Conservation (phyloP, 2,888 invertebrate genomes). For the Athrips mouffetella region DNA sequence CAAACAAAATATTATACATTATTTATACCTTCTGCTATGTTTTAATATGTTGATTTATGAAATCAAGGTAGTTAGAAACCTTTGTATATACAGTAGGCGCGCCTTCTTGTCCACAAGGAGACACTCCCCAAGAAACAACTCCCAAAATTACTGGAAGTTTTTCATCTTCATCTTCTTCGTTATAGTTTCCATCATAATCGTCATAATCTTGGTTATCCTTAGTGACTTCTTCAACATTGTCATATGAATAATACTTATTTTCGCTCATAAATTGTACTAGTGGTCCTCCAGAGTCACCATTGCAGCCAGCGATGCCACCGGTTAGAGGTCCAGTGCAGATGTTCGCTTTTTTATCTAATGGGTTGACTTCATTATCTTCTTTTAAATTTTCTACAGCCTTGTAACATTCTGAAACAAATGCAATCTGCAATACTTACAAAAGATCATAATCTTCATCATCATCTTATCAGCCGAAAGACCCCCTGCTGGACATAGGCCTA, state of each 20-base stretch:
- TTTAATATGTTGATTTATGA: conserved; percentile 51
- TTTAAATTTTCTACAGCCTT: conserved; percentile 53
- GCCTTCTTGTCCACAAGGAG: conserved; percentile 70
- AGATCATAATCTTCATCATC: conserved; percentile 6
- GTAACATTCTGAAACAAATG: conserved; percentile 60
- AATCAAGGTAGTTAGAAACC: conserved; percentile 66
- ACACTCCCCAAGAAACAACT: conserved; percentile 76
- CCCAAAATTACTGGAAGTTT: conserved; percentile 59
- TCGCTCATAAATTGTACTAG: conserved; percentile 46
- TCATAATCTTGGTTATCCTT: conserved; percentile 12
- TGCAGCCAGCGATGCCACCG: conserved; percentile 73
- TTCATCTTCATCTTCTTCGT: conserved; percentile 26
- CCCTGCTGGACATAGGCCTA: too few species aligned
- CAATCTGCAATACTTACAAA: too few species aligned
- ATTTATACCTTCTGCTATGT: conserved; percentile 22
- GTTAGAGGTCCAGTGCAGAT: conserved; percentile 74
- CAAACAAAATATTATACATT: background rate
- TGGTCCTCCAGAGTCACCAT: conserved; percentile 78
- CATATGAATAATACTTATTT: conserved; percentile 16
- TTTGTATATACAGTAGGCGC: conserved; percentile 77
- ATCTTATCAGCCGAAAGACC: too few species aligned
- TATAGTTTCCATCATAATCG: conserved; percentile 19
- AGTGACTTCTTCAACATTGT: conserved; percentile 19
- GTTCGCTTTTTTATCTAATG: conserved; percentile 60
- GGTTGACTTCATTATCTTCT: conserved; percentile 52